phyloP scores from a whole-genome alignment of 2,113 vertebrate genomes.

The Aepyceros melampus region DNA sequence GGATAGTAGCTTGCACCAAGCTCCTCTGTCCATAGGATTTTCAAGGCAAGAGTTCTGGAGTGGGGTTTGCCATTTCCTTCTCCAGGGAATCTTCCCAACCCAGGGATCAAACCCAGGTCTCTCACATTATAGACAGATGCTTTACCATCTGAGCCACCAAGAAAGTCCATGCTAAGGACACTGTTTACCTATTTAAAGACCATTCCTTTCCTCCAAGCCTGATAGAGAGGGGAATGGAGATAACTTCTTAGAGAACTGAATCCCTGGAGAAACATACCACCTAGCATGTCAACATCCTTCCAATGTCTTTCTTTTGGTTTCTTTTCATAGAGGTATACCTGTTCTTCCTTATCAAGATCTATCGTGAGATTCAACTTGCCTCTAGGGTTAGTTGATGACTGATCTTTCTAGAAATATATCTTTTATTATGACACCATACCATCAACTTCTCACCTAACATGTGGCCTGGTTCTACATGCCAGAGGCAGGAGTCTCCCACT shows the following conservation, averaged over 20 bases:
- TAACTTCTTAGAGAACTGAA: neutral
- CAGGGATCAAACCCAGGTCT: no score
- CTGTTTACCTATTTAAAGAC: neutral
- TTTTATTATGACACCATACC: neutral
- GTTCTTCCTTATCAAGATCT: neutral
- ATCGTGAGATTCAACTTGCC: neutral
- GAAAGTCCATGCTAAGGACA: neutral
- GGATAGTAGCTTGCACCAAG: no score
- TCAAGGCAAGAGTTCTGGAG: no score
- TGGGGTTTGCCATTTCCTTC: no score
- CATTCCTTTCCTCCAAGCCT: neutral
- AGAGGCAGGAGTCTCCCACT: neutral
- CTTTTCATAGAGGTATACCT: neutral
- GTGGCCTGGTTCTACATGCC: neutral
- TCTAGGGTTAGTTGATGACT: neutral
- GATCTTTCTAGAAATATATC: neutral
- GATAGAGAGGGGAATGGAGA: neutral
- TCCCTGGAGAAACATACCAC: neutral
- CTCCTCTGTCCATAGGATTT: no score
- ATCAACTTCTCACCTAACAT: neutral
- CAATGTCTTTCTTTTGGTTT: neutral
- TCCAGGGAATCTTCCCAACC: no score
- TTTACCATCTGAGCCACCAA: no score
- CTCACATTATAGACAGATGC: no score
- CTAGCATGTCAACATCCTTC: neutral